Base-by-base conservation (phyloP, 2,797 vertebrate species). In the Mus minutoides region DNA sequence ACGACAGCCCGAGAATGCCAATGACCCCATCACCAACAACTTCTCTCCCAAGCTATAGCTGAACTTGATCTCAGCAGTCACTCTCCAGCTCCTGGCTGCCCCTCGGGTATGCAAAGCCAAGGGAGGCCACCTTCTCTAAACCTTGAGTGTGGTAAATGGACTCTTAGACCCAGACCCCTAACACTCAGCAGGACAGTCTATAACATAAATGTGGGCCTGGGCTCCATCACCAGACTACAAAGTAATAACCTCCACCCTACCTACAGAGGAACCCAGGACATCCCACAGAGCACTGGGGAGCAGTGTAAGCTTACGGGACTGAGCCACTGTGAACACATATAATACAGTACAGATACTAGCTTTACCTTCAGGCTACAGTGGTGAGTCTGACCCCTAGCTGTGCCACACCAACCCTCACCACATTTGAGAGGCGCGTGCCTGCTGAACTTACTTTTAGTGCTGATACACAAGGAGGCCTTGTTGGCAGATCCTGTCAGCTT, bases 381-480 rank as follows among this genome's bases (percentile, higher is more conserved):
- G 6, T 0, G 24, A 56, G 22, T 13, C 24, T 40, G 37, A 62
- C 77, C 0, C 7, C 19, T 22, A 5, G 49, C 31, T 2, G 6
- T 4, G 71, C 9, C 24, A 4, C 19, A 19, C 14, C 4, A 83
- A 2, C 2, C 9, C 24, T 49, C 60, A 24, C 40, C 88, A 4
- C 37, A 37, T 24, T 4, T 26, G 54, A 34, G n/a, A 73, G 49
- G 40, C 14, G 37, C 0, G 6, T 0, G 1, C 21, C 3, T 1
- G 1, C 2, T 10, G 8, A 37, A 96, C 99, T 99, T 95, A 99
- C 99, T 99, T 97, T 99, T 98, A 10, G 98, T 99, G 98, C 99
- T 99, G 98, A 99, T 97, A 97, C 99, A 99, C 86, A 99, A 95
- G 0, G 98, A 98, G 40, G 99, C 99, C 97, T 99, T 99, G 97